Base-by-base conservation (phyloP, 2,888 invertebrate species). In the Desoria tigrina region DNA sequence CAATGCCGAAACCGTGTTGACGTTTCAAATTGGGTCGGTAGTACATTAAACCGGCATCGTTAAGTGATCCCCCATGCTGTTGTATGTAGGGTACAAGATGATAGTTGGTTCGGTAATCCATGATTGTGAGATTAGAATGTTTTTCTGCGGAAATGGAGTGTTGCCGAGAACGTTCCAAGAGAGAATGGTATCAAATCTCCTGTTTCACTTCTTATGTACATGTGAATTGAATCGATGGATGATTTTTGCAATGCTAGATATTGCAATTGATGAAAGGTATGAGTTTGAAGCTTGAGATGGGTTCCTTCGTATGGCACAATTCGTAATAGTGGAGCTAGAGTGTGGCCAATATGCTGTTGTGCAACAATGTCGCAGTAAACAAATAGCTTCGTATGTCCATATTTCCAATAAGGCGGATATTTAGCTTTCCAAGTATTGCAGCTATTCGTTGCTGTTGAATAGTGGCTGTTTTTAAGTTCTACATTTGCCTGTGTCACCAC, bases 201-300 rank as follows among this genome's bases (percentile, higher is more conserved):
- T 16, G 24, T 23, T 26, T 26, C 26, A 51, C 24, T 51, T 26
- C 51, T 51, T 51, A 51, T 51, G 24, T 51, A 32, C 32, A 32
- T 32, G 32, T 32, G 32, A 32, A 32, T 32, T 32, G 32, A 32
- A 11, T 32, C 32, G 7, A 45, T 45, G 16, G 4, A 9, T 45
- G 45, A 21, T 16, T 45, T 45, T 9, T n/a, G 4, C 45, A 45
- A 7, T 9, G 45, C 4, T n/a, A 45, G 18, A 45, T 45, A 45
- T 45, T 45, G 45, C 23, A 45, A 21, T n/a, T 21, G n/a, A 21
- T 4, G 7, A 21, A 45, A 45, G 4, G 45, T 16, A 21, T 6
- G 4, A 6, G 45, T 21, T 9, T 32, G 32, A 4, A 32, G 6
- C 11, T 32, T 4, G 11, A 4, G 4, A 7, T 32, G 32, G 11